A percentile compares a stretch with the other conserved stretches of the same genome.
phyloP scores from a whole-genome alignment of 2,113 vertebrate genomes.

The Anhinga rufa region DNA sequence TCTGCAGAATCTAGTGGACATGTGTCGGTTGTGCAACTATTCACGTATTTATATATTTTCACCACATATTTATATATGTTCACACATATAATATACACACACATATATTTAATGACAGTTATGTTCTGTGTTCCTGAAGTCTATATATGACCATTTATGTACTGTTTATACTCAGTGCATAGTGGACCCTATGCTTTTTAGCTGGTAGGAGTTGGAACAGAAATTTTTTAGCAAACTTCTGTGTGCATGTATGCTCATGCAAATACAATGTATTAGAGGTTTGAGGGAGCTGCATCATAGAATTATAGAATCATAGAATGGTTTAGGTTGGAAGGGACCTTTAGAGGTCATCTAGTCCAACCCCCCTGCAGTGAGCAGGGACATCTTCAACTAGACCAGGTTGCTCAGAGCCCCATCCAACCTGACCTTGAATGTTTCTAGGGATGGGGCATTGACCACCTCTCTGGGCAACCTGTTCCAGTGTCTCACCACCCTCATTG shows the following conservation, averaged over 20 bases:
- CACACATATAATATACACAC: too few species aligned
- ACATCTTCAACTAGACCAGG: too few species aligned
- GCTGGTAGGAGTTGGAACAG: neutral
- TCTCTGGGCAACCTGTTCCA: too few species aligned
- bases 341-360: too few species aligned
- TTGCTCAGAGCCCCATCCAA: too few species aligned
- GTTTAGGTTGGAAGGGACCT: too few species aligned
- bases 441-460: too few species aligned
- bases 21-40: neutral
- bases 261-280: neutral
- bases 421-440: too few species aligned
- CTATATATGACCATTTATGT: neutral
- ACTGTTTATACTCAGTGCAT: neutral
- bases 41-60: neutral
- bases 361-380: too few species aligned
- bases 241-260: rapidly evolving
- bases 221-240: neutral
- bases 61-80: neutral
- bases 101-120: neutral
- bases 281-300: neutral
- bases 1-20: neutral
- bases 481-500: too few species aligned
- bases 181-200: neutral
- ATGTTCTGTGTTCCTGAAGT: neutral
- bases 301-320: too few species aligned